phyloP scores from a whole-genome alignment of 2,113 vertebrate species.

The Amphiprion percula region DNA sequence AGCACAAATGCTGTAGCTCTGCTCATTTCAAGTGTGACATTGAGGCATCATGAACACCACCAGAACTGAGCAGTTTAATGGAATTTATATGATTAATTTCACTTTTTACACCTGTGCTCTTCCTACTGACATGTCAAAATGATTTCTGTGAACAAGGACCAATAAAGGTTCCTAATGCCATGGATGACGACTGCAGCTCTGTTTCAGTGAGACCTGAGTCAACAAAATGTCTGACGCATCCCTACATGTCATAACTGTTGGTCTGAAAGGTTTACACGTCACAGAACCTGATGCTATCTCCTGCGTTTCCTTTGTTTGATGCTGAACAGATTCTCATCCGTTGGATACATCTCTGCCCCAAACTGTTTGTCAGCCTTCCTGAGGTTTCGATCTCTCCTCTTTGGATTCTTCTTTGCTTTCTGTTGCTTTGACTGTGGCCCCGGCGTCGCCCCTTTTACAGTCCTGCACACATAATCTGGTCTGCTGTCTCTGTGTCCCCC shows the following conservation, averaged over 20 bases:
- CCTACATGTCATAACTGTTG: neutral
- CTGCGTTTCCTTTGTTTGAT: constrained; percentile 81
- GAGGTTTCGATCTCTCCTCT: constrained; percentile 1
- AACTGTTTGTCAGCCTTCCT: constrained; percentile 26
- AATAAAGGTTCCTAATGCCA: neutral
- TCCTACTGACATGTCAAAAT: neutral
- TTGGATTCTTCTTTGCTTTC: constrained; percentile 38
- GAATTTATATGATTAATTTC: neutral
- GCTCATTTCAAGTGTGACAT: neutral
- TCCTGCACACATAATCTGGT: constrained; percentile 15
- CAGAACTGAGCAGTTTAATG: neutral
- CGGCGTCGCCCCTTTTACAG: neutral
- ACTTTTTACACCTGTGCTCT: neutral
- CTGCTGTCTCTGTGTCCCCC: neutral
- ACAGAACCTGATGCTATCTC: constrained; percentile 37
- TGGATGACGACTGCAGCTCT: neutral
- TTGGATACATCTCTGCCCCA: constrained; percentile 38
- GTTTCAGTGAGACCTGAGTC: constrained; percentile 16
- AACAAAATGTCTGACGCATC: neutral
- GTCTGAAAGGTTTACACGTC: neutral
- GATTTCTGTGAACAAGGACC: neutral
- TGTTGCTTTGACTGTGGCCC: constrained; percentile 4
- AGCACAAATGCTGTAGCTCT: too few relatives aligned
- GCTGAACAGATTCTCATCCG: constrained; percentile 82
- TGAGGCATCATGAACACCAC: neutral